A percentile compares a stretch with the other conserved stretches of the same genome.
Evolutionary conservation across 1,140 invertebrate genomes (phyloP).

Genomic region (Stegodyphus mimosarum): DNA sequence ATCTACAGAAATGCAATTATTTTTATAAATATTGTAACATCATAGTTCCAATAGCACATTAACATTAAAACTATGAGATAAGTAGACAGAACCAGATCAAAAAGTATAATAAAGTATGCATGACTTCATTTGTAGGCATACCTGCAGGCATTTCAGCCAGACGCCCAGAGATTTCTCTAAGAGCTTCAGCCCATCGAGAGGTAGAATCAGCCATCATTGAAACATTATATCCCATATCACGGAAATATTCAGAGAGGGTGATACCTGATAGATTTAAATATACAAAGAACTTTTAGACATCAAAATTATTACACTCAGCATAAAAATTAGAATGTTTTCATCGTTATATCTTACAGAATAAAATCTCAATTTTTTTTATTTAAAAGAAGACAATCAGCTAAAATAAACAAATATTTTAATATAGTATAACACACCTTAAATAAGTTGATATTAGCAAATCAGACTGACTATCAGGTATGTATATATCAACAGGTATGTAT

Average conservation of each 20-base stretch:
- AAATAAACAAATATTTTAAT: too few species aligned
- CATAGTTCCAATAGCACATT: too few species aligned
- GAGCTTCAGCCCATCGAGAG: constrained; percentile 99
- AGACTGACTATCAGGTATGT: too few species aligned
- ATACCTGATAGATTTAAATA: constrained; percentile 75
- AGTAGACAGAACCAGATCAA: background rate
- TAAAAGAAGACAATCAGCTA: too few species aligned
- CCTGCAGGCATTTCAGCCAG: constrained; percentile 99
- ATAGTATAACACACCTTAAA: too few species aligned
- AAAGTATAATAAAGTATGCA: constrained; percentile 62
- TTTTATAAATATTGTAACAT: background rate
- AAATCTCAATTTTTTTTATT: background rate
- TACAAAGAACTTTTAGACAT: background rate
- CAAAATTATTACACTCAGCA: background rate
- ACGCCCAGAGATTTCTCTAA: constrained; percentile 99
- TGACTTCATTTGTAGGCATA: background rate
- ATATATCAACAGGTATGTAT: too few species aligned
- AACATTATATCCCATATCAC: constrained; percentile 99
- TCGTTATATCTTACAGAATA: background rate
- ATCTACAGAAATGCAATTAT: constrained; percentile 44
- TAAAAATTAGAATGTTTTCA: background rate
- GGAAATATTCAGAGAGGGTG: constrained; percentile 97
- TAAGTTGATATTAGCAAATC: too few species aligned
- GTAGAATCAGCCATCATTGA: constrained; percentile 99
- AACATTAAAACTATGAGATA: too few species aligned